Evolutionary conservation across 2,797 vertebrate genomes (phyloP).

Genomic region (Podargus strigoides): DNA sequence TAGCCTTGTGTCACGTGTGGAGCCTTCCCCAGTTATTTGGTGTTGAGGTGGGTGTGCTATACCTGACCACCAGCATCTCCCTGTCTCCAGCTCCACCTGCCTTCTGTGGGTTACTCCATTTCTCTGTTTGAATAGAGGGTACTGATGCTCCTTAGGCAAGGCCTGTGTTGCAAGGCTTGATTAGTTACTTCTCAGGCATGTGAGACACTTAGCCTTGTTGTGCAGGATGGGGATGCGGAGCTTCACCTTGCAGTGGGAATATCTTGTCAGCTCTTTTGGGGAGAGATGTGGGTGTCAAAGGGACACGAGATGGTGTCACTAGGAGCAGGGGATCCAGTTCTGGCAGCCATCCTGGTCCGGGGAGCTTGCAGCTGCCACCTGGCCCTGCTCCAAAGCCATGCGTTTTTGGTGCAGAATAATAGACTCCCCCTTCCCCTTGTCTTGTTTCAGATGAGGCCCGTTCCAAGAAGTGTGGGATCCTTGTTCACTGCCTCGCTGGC

Average conservation of each 20-base stretch:
- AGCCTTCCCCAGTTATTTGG: background rate
- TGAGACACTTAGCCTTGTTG: background rate
- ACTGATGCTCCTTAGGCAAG: background rate
- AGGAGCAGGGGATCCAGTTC: background rate
- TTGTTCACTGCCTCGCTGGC: conserved; percentile 96
- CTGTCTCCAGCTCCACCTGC: background rate
- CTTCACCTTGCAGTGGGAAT: background rate
- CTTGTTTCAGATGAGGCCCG: conserved; percentile 90
- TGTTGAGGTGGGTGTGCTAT: background rate
- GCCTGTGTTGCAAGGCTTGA: background rate
- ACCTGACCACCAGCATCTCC: background rate
- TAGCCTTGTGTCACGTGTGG: rapidly evolving
- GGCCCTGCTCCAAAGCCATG: background rate
- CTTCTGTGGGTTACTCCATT: background rate
- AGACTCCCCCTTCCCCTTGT: conserved; percentile 19
- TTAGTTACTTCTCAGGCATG: background rate
- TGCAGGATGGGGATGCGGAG: rapidly evolving
- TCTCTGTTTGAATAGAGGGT: background rate
- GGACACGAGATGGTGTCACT: background rate
- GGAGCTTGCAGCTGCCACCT: background rate
- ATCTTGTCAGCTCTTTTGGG: background rate
- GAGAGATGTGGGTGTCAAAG: background rate
- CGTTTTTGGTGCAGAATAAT: conserved; percentile 33
- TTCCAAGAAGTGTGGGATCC: conserved; percentile 94
- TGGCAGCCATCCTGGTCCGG: background rate